Base-by-base conservation (phyloP, 2,888 invertebrate genomes). In the Bhutanitis thaidina region DNA sequence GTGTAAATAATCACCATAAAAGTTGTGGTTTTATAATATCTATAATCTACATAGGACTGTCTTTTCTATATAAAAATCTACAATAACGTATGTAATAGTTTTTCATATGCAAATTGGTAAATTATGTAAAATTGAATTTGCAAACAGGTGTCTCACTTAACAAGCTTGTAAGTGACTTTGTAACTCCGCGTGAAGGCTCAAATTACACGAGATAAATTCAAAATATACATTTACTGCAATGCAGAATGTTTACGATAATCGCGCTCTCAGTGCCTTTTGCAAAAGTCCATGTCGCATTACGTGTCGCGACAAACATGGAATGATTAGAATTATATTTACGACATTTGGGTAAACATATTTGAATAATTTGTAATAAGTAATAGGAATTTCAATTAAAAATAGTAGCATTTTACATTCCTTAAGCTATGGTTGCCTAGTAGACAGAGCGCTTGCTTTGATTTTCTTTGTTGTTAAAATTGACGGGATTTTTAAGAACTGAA, bases 161-260 rank as follows among this genome's bases (percentile, higher is more conserved):
- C 50, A 43, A 37, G 27, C 29, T 32, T 46, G 52, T 34, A 47
- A 52, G 34, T 32, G 37, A 49, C 36, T 52, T 46, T 49, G 43
- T 43, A 54, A 52, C 30, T 25, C 38, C 25, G 43, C 52, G 38
- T 52, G 52, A 47, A 52, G 43, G 29, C 34, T 43, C 34, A 34
- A 52, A 52, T 52, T 47, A 52, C 51, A 37, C 37, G 43, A 47
- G 47, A 29, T 47, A 43, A 52, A 52, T 52, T 43, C 43, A 52
- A 52, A 52, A 47, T 52, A 45, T 39, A 52, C 53, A 53, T 51
- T 56, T 52, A 44, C 40, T 56, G 57, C 65, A 65, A 67, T 67
- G 63, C 61, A 36, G 53, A 54, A 65, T 60, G 61, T 71, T 71
- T 71, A 71, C 61, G 66, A 64, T 71, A 65, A 69, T 71, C 60